Conservation (phyloP, 2,113 vertebrate genomes). For the Heptranchias perlo region DNA sequence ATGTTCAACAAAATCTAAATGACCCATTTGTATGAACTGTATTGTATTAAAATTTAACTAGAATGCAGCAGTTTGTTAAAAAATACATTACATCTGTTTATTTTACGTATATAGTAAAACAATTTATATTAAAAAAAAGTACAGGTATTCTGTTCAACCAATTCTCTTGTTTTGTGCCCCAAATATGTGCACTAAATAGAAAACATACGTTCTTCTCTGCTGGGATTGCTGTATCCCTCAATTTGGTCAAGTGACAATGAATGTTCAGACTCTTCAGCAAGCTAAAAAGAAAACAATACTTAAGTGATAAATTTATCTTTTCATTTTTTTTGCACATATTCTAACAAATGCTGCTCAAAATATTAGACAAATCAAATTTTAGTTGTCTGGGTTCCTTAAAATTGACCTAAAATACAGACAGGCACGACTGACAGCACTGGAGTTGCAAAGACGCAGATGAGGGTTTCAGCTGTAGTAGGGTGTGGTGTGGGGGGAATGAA, state of each 20-base stretch:
- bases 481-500: background rate
- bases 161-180: background rate
- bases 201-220: background rate
- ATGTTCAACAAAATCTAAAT: background rate
- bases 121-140: background rate
- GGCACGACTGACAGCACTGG: background rate
- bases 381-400: background rate
- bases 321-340: background rate
- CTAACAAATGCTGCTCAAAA: background rate
- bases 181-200: background rate
- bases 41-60: background rate
- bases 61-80: background rate
- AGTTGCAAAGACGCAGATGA: background rate
- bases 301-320: background rate
- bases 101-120: background rate
- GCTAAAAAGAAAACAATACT: conserved; percentile 3
- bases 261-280: conserved; percentile 29
- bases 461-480: background rate
- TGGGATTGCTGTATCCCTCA: background rate
- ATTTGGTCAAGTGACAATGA: background rate
- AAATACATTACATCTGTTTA: background rate
- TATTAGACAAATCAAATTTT: background rate
- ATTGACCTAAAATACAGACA: background rate
- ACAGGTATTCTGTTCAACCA: background rate
- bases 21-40: background rate